Conservation (phyloP, 2,113 vertebrate genomes). For the Glaucomys volans region DNA sequence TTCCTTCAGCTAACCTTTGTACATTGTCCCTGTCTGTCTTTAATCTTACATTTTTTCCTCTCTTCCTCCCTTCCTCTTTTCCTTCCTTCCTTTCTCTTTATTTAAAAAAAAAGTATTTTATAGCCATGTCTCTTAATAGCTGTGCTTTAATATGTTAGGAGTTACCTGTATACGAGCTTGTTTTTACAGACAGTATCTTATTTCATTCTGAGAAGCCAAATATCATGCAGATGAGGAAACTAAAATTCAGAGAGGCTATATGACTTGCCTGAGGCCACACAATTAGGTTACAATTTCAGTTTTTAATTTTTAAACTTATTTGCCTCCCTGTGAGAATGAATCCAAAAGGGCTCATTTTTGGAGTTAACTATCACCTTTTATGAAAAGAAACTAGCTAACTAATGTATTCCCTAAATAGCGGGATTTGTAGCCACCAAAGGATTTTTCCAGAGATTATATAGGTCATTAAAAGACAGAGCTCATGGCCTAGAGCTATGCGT, state of each 20-base stretch:
- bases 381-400: background rate
- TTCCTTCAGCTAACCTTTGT: background rate
- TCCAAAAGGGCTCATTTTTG: background rate
- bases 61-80: background rate
- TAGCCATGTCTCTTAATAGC: background rate
- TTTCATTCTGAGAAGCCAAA: background rate
- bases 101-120: background rate
- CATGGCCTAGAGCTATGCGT: background rate
- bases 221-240: background rate
- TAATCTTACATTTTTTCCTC: background rate
- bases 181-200: background rate
- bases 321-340: background rate
- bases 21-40: background rate
- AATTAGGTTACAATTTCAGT: background rate
- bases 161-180: background rate
- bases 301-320: conserved; percentile 22
- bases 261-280: background rate
- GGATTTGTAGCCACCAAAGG: background rate
- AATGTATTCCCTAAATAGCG: background rate
- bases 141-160: background rate
- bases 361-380: background rate
- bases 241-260: conserved; percentile 1
- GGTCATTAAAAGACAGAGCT: background rate
- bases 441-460: background rate
- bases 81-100: background rate